Evolutionary conservation across 2,888 invertebrate species (phyloP).

Genomic region (Helicoverpa assulta): DNA sequence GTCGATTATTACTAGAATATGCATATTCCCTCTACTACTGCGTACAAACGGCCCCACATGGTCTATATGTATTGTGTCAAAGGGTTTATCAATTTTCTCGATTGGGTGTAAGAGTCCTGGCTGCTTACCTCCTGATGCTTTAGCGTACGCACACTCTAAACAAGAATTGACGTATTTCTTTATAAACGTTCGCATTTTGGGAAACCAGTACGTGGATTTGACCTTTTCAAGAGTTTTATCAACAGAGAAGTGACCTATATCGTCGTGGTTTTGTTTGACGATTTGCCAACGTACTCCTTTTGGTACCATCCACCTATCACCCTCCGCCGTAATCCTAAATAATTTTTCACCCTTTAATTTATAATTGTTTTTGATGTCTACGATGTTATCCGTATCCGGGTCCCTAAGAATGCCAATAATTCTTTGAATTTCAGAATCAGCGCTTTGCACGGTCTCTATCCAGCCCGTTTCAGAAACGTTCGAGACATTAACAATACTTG

Average conservation of each 20-base stretch:
- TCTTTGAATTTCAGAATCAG: slow-evolving; percentile 11
- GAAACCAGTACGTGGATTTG: not conserved
- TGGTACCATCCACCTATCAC: slow-evolving; percentile 16
- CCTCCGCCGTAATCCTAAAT: not conserved
- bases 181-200: not conserved
- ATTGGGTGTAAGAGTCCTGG: too few relatives aligned
- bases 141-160: too few relatives aligned
- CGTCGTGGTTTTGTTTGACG: slow-evolving; percentile 14
- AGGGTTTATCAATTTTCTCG: too few relatives aligned
- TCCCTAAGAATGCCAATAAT: slow-evolving; percentile 12
- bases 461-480: not conserved
- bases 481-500: too few relatives aligned
- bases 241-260: slow-evolving; percentile 15
- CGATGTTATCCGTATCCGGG: not conserved
- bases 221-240: slow-evolving; percentile 16
- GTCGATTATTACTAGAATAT: slow-evolving; percentile 14
- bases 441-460: slow-evolving; percentile 8
- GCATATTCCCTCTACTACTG: slow-evolving; percentile 5
- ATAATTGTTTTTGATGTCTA: slow-evolving; percentile 13
- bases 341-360: not conserved
- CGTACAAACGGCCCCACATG: slow-evolving; percentile 16
- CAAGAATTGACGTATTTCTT: too few relatives aligned
- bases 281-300: not conserved
- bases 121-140: too few relatives aligned
- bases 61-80: slow-evolving; percentile 3